These are phyloP conservation scores for Serilophus lunatus DNA, from an alignment of 2,113 vertebrate species.

Conservation along the genomic window DNA sequence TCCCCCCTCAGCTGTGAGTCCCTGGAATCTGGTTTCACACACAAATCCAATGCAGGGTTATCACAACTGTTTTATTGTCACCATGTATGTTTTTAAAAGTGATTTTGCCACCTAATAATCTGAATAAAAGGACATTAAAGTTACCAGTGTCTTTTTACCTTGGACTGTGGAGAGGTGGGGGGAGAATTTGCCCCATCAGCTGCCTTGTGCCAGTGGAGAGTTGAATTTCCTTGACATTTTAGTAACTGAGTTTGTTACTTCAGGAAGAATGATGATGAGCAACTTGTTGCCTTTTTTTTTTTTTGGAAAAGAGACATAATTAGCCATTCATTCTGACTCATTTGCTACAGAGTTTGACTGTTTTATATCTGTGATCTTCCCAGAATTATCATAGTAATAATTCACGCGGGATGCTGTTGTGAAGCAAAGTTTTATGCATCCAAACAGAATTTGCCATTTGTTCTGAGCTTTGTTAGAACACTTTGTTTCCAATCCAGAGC, in stretches of 20 bases:
- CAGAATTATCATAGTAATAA: background rate
- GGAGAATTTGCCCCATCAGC: background rate
- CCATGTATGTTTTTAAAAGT: background rate
- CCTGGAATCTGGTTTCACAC: background rate
- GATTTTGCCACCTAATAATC: background rate
- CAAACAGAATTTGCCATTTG: background rate
- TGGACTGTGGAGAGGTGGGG: background rate
- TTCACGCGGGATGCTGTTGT: background rate
- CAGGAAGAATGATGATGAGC: background rate
- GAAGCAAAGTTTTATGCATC: background rate
- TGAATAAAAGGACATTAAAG: background rate
- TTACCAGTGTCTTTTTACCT: background rate
- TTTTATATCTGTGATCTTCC: background rate
- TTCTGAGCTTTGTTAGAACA: background rate
- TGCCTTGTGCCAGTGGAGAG: background rate
- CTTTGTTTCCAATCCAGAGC: background rate
- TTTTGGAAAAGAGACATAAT: background rate
- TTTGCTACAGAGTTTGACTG: background rate
- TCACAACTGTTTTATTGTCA: background rate
- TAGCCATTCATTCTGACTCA: background rate
- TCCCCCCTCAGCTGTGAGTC: background rate
- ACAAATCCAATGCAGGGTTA: background rate
- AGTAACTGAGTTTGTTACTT: background rate
- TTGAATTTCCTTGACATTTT: background rate
- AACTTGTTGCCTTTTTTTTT: background rate